Conservation (phyloP, 2,113 vertebrate genomes). For the Chiloscyllium plagiosum region DNA sequence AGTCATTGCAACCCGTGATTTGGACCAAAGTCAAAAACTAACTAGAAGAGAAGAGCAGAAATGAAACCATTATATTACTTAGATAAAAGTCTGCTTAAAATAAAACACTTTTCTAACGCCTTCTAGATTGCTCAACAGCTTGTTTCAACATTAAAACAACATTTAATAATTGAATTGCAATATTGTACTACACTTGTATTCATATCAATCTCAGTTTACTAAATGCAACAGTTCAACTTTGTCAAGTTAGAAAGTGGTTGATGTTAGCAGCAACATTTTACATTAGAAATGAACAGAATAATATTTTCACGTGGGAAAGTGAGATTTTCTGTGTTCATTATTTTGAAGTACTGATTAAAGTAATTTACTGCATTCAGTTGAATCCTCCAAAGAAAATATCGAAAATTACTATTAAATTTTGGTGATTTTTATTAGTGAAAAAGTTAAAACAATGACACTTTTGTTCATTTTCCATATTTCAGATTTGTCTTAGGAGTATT, state of each 20-base stretch:
- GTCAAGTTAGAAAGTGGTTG: not conserved
- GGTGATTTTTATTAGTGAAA: not conserved
- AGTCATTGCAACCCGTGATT: constrained; percentile 62
- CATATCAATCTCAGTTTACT: not conserved
- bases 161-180: not conserved
- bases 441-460: not conserved
- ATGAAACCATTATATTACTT: not conserved
- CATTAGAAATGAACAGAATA: not conserved
- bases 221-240: not conserved
- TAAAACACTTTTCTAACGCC: not conserved
- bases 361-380: not conserved
- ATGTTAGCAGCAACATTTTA: not conserved
- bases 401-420: not conserved
- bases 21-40: not conserved
- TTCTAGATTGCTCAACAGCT: not conserved
- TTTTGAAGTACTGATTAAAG: not conserved
- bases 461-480: not conserved
- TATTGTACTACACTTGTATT: not conserved
- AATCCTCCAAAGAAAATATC: not conserved
- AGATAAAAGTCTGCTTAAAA: not conserved
- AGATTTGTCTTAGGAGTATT: not conserved
- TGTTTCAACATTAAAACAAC: not conserved
- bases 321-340: not conserved
- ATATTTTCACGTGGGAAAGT: not conserved
- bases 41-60: not conserved